These are phyloP conservation scores for Euplagia quadripunctaria DNA, from an alignment of 2,888 invertebrate species.

Conservation along the genomic window DNA sequence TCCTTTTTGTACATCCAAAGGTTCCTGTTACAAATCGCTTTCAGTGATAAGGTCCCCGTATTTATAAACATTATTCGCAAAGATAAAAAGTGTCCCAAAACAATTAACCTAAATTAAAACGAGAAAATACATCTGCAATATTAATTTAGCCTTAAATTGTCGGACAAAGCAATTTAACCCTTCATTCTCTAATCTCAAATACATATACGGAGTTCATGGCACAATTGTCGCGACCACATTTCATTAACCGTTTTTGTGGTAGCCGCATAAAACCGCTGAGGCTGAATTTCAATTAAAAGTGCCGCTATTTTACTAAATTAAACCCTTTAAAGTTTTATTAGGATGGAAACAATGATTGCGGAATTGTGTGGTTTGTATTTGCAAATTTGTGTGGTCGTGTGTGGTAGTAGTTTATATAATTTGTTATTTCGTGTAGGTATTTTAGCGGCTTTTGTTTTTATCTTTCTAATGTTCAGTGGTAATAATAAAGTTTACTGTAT, in stretches of 20 bases:
- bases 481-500: too few species aligned
- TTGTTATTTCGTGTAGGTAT: background rate
- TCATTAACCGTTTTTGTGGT: conserved; percentile 34
- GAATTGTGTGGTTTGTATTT: conserved; percentile 15
- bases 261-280: conserved; percentile 14
- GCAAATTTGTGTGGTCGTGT: conserved; percentile 6
- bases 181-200: conserved; percentile 33
- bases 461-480: too few species aligned
- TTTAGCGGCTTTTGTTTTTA: background rate
- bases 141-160: conserved; percentile 17
- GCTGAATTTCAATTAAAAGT: conserved; percentile 26
- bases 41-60: too few species aligned
- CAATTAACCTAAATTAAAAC: background rate
- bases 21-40: too few species aligned
- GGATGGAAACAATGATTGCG: conserved; percentile 17
- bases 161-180: conserved; percentile 34
- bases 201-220: conserved; percentile 26
- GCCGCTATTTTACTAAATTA: conserved; percentile 24
- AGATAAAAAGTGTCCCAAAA: too few species aligned
- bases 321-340: conserved; percentile 16
- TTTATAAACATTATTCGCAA: too few species aligned
- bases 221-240: conserved; percentile 24
- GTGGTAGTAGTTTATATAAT: background rate
- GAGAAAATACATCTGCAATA: conserved; percentile 4
- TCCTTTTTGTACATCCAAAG: too few species aligned